phyloP scores from a whole-genome alignment of 2,888 invertebrate genomes.

The Perizoma flavofasciatum region DNA sequence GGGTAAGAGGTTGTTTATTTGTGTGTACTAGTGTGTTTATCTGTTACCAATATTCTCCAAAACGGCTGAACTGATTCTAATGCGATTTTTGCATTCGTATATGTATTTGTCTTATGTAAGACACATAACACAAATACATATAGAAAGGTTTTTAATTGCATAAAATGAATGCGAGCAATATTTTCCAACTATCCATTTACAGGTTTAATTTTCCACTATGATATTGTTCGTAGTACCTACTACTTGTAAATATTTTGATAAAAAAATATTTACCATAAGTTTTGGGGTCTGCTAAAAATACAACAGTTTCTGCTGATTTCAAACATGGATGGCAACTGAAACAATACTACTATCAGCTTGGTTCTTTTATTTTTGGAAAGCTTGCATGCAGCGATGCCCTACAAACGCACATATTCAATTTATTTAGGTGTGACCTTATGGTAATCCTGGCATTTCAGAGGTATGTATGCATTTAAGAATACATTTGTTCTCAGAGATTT shows the following conservation, averaged over 20 bases:
- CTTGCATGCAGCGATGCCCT: conserved; percentile 2
- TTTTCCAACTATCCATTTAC: not conserved
- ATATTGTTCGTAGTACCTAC: not conserved
- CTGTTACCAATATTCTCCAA: no score
- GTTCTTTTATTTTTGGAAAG: conserved; percentile 7
- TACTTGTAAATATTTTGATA: not conserved
- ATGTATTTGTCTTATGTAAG: no score
- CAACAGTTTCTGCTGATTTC: conserved; percentile 1
- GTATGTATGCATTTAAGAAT: not conserved
- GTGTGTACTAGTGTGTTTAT: no score
- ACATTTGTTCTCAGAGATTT: no score
- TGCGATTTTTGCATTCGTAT: no score
- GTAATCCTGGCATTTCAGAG: conserved; percentile 2
- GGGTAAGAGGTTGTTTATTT: no score
- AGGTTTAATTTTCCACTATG: not conserved
- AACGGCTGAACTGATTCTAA: no score
- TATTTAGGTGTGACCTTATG: not conserved
- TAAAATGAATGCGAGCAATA: no score
- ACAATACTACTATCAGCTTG: conserved; percentile 2
- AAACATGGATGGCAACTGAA: conserved; percentile 1
- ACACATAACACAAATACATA: no score
- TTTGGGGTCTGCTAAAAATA: conserved; percentile 1
- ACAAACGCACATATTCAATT: not conserved
- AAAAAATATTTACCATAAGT: conserved; percentile 2
- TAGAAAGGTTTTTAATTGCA: no score